These are phyloP conservation scores for Labroides dimidiatus DNA, from an alignment of 2,797 vertebrate genomes.

Conservation along the genomic window DNA sequence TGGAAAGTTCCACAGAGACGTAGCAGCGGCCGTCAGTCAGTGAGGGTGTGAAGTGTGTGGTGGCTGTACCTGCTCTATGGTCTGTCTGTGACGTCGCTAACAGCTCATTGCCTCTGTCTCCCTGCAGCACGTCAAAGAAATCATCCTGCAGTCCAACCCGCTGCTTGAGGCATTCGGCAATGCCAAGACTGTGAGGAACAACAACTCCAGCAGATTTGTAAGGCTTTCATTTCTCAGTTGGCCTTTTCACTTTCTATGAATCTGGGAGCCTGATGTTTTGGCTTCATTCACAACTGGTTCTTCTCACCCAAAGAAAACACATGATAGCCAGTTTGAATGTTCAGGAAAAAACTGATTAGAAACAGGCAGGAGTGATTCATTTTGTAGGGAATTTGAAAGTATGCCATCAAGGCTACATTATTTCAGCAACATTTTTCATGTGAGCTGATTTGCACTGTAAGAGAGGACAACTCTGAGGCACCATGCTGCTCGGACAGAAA, in stretches of 20 bases:
- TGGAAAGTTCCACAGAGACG: conserved; percentile 70
- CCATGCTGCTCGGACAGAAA: conserved; percentile 15
- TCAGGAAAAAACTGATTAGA: not conserved
- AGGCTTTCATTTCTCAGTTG: conserved; percentile 68
- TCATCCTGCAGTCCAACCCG: conserved; percentile 98
- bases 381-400: not conserved
- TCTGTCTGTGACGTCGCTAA: conserved; percentile 49
- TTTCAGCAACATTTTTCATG: not conserved
- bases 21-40: conserved; percentile 26
- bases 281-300: conserved; percentile 19
- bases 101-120: conserved; percentile 50
- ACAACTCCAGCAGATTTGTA: conserved; percentile 98
- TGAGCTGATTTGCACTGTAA: conserved; percentile 1
- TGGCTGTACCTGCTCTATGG: conserved; percentile 41
- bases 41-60: conserved; percentile 46
- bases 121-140: conserved; percentile 96
- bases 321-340: conserved; percentile 12
- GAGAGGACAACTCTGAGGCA: not conserved
- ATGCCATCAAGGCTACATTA: not conserved
- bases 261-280: not conserved
- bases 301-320: conserved; percentile 41
- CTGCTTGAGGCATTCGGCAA: conserved; percentile 98
- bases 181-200: conserved; percentile 97
- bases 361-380: not conserved
- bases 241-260: conserved; percentile 10